phyloP scores from a whole-genome alignment of 2,888 invertebrate genomes.

The Metalampra italica region DNA sequence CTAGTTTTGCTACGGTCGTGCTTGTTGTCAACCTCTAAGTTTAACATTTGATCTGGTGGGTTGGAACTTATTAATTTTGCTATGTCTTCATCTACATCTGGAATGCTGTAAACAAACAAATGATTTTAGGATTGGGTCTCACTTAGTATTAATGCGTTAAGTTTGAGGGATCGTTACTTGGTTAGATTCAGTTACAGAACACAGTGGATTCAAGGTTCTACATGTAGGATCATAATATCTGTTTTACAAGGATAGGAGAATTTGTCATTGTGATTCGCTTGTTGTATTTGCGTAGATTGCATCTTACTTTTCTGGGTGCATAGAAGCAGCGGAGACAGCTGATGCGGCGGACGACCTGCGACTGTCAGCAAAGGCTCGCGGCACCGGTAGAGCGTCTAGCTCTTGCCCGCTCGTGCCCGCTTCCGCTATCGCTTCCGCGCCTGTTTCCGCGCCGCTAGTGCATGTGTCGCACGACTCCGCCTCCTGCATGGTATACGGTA shows the following conservation, averaged over 20 bases:
- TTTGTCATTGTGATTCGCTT: too few relatives aligned
- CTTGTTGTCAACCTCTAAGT: slow-evolving; percentile 52
- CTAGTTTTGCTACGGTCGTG: slow-evolving; percentile 45
- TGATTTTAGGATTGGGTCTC: too few relatives aligned
- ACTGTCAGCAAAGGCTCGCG: slow-evolving; percentile 86
- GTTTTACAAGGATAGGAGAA: too few relatives aligned
- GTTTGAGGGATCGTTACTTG: not conserved
- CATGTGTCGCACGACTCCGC: slow-evolving; percentile 41
- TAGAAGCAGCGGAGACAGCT: slow-evolving; percentile 62
- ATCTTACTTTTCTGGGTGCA: slow-evolving; percentile 64
- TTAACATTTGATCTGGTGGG: slow-evolving; percentile 43
- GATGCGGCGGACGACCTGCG: slow-evolving; percentile 82
- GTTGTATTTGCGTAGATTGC: too few relatives aligned
- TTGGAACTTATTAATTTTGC: slow-evolving; percentile 67
- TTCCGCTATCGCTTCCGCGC: slow-evolving; percentile 14
- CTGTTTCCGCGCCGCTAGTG: slow-evolving; percentile 26
- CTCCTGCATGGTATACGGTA: slow-evolving; percentile 21
- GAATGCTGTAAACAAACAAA: slow-evolving; percentile 56
- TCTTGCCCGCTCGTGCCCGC: slow-evolving; percentile 3
- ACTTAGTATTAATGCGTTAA: too few relatives aligned
- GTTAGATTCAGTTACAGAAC: too few relatives aligned
- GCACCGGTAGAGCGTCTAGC: slow-evolving; percentile 67
- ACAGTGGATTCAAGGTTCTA: too few relatives aligned
- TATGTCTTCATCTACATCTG: slow-evolving; percentile 77
- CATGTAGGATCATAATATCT: too few relatives aligned